phyloP scores from a whole-genome alignment of 2,888 invertebrate genomes.

The Drosophila rubida region DNA sequence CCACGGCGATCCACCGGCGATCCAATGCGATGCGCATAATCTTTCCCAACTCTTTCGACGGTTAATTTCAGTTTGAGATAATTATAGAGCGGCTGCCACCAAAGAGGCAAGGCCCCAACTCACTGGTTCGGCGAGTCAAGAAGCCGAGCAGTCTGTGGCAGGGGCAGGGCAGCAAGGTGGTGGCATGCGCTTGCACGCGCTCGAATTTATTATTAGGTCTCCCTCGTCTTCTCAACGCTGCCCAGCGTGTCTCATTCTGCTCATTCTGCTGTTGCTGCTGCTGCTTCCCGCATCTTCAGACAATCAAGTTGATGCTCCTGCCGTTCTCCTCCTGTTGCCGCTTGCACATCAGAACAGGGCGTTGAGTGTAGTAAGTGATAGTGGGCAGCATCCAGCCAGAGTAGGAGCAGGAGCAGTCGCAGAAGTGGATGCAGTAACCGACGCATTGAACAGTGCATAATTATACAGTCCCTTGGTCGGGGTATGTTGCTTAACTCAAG shows the following conservation, averaged over 20 bases:
- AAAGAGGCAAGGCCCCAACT: conserved; percentile 49
- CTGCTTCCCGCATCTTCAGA: conserved; percentile 23
- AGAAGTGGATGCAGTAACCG: conserved; percentile 31
- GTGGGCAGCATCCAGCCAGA: conserved; percentile 65
- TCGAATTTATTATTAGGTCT: conserved; percentile 81
- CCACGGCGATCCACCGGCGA: conserved; percentile 23
- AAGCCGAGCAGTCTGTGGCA: not conserved
- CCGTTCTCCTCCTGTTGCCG: conserved; percentile 27
- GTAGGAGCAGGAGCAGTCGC: conserved; percentile 12
- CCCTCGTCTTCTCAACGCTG: not conserved
- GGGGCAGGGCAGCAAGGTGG: conserved; percentile 26
- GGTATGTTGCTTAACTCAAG: conserved; percentile 20
- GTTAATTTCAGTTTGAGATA: conserved; percentile 83
- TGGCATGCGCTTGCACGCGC: conserved; percentile 81
- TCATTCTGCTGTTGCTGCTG: not conserved
- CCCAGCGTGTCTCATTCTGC: not conserved
- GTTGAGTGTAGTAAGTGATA: conserved; percentile 79
- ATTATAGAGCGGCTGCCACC: conserved; percentile 82
- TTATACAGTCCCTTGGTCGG: conserved; percentile 49
- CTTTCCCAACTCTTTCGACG: conserved; percentile 81
- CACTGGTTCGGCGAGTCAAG: conserved; percentile 4
- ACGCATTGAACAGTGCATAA: conserved; percentile 54
- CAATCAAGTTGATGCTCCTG: conserved; percentile 69
- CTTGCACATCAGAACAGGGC: conserved; percentile 68
- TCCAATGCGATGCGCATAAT: conserved; percentile 67